These are phyloP conservation scores for Gnathonemus echidnorhynchus DNA, from an alignment of 2,113 vertebrate genomes.

Conservation along the genomic window DNA sequence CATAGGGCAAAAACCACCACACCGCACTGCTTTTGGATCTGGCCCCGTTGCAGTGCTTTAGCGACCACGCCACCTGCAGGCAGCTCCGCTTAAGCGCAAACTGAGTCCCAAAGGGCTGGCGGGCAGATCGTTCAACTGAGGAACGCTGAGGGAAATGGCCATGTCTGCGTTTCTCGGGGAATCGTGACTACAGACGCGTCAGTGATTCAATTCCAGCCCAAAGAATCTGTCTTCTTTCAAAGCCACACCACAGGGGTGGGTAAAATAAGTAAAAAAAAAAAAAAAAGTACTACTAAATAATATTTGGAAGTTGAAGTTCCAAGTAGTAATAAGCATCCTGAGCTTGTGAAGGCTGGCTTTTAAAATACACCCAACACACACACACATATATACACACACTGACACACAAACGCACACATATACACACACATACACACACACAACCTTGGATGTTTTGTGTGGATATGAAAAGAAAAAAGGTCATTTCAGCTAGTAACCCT, in stretches of 20 bases:
- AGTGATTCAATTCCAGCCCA: background rate
- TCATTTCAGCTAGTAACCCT: background rate
- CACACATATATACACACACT: background rate
- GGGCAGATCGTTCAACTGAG: background rate
- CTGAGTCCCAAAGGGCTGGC: background rate
- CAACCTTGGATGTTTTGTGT: background rate
- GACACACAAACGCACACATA: background rate
- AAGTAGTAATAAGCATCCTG: background rate
- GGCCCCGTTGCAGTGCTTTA: background rate
- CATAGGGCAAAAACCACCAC: background rate
- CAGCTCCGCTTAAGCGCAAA: background rate
- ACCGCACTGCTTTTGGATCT: background rate
- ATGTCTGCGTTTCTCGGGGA: background rate
- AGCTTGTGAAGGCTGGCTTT: slow-evolving; percentile 18
- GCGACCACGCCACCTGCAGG: background rate
- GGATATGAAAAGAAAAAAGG: background rate
- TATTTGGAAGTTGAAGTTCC: slow-evolving; percentile 14
- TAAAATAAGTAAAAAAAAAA: slow-evolving; percentile 22
- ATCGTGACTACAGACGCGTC: background rate
- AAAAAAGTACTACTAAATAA: slow-evolving; percentile 29
- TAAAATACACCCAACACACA: background rate
- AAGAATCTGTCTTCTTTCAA: slow-evolving; percentile 28
- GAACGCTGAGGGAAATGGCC: background rate
- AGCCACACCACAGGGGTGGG: slow-evolving; percentile 35
- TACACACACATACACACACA: background rate